Conservation (phyloP, 1,140 invertebrate genomes). For the Orussus abietinus region DNA sequence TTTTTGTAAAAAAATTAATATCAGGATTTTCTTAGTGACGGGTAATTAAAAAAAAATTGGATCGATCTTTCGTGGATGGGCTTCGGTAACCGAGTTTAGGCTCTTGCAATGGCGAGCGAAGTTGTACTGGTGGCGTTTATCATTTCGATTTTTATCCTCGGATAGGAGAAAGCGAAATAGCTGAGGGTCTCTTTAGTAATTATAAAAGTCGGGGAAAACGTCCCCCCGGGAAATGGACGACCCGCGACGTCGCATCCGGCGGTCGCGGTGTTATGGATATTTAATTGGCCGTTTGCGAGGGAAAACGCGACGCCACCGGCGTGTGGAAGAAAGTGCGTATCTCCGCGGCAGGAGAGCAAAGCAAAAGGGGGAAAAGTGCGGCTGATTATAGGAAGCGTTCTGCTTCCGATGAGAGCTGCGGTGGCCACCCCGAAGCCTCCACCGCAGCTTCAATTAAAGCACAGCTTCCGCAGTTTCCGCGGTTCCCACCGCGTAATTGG, state of each 20-base stretch:
- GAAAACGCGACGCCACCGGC: neutral
- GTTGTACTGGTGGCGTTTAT: too few species aligned
- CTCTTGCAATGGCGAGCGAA: too few species aligned
- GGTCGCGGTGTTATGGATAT: neutral
- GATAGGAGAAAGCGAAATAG: neutral
- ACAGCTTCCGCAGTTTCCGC: neutral
- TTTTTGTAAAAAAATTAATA: too few species aligned
- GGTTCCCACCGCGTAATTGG: neutral
- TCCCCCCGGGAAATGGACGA: neutral
- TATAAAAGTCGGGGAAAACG: neutral
- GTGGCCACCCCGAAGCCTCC: neutral
- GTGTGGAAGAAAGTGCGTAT: neutral
- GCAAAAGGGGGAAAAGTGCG: neutral
- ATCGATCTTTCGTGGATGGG: neutral
- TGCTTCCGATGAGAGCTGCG: neutral
- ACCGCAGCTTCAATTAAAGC: neutral
- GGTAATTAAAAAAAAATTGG: neutral
- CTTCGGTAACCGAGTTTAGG: neutral
- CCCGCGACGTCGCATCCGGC: neutral
- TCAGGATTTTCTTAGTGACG: neutral
- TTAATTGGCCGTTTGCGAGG: neutral
- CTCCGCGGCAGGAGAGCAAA: neutral
- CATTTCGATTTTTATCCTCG: too few species aligned
- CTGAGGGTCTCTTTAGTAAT: neutral
- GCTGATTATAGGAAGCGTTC: neutral